Evolutionary conservation across 1,140 invertebrate species (phyloP).

Genomic region (Brachionus rotundiformis): DNA sequence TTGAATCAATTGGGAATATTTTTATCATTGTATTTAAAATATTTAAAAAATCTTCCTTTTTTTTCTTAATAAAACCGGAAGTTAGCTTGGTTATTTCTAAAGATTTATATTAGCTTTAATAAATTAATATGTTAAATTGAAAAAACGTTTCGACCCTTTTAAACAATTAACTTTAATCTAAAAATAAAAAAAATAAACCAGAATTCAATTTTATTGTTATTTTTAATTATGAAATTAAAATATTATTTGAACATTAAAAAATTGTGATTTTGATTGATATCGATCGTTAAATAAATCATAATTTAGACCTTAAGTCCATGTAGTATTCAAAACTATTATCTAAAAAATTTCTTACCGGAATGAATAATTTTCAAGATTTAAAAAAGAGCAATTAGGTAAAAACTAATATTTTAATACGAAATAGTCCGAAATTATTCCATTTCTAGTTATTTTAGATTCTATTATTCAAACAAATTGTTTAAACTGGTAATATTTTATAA

Average conservation of each 20-base stretch:
- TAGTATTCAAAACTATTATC: not conserved
- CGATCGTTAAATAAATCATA: not conserved
- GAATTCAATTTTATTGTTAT: not conserved
- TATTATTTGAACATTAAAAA: not conserved
- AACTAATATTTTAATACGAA: not conserved
- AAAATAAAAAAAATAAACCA: not conserved
- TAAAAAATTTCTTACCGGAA: not conserved
- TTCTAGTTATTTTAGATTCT: not conserved
- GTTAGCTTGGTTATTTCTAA: not conserved
- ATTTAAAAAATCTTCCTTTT: not conserved
- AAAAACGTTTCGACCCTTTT: conserved; percentile 7
- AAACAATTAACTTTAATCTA: not conserved
- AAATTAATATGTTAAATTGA: not conserved
- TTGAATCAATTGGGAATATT: too few relatives aligned
- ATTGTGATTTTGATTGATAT: not conserved
- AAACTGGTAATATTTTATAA: conserved; percentile 24
- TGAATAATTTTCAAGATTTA: not conserved
- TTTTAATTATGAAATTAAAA: conserved; percentile 6
- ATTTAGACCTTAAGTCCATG: not conserved
- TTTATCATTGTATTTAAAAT: too few relatives aligned
- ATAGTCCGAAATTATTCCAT: not conserved
- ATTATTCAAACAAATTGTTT: not conserved
- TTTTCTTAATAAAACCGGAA: not conserved
- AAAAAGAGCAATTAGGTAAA: not conserved
- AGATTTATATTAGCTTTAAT: not conserved